Base-by-base conservation (phyloP, 2,113 vertebrate species). In the Mobula birostris region DNA sequence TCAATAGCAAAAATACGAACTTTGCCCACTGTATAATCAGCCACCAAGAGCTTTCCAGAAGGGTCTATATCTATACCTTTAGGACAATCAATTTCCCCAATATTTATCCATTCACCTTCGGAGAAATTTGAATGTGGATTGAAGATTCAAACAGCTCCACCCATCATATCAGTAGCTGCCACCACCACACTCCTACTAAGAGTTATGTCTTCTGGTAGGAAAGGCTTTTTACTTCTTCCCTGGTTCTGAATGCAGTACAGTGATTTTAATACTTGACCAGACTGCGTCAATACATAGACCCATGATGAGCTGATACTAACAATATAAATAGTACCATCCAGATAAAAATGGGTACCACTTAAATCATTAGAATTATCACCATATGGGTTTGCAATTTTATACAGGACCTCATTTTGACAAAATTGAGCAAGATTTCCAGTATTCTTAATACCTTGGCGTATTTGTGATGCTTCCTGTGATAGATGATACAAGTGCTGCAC, bases 181-280 rank as follows among this genome's bases (percentile, higher is more conserved):
- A 96, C 94, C 27, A 95, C 95, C 94, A 95, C 96, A 0, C 36
- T 93, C 1, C 94, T 94, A 1, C 96, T 97, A 95, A 97, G 94
- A 0, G 96, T 94, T 94, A 97, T 95, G 0, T 97, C 96, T 94
- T 97, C 97, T 0, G 96, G 96, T 94, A 96, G 74, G 63, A 97
- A 97, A 27, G 48, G 48, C 68, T 90, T 0, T 0, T 90, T 94
- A 94, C 94, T 70, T 2, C 90, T 40, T 5, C 92, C 95, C 0
- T 0, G 94, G 29, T 94, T 80, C 24, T 36, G 83, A 36, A 0
- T 7, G 48, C 96, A 97, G 24, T 94, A 94, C 94, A 97, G 80
- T 5, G 94, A 17, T 85, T 94, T 95, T 85, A 95, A 36, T 0
- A 7, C 77, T 77, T 12, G 94, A 29, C 96, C 96, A 5, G 95